Base-by-base conservation (phyloP, 2,797 vertebrate genomes). In the Mareca penelope region DNA sequence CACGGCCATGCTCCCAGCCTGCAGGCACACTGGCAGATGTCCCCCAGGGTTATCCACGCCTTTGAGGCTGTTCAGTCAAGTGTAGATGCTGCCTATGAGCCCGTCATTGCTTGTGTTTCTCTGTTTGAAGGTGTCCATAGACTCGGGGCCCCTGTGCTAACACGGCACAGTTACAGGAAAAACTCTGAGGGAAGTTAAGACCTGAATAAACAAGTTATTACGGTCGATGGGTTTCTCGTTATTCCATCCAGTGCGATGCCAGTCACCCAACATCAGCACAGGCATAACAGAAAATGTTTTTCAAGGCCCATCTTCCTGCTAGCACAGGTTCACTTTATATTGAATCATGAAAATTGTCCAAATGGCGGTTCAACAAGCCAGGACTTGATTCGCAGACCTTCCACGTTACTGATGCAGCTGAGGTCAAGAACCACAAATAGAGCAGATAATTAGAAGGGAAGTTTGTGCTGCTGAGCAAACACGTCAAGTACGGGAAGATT, bases 391-490 rank as follows among this genome's bases (percentile, higher is more conserved):
- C 81, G 80, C 68, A 77, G 73, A 33, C 59, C 76, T 70, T 35
- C 70, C 9, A 1, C 15, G 46, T 44, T 91, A 67, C 71, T 79
- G 88, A 90, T 85, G 69, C 80, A 85, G 39, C 56, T 78, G 87
- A 96, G 85, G 93, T 95, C 78, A 93, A 96, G 87, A 78, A 83
- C 83, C 92, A 87, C 65, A 97, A 96, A 90, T 26, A 90, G 80
- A 93, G 89, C 79, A 92, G 88, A 85, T 94, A 94, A 95, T 97
- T 95, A 96, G 87, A 59, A 85, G 72, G 82, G 80, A 95, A 89
- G 56, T 69, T 75, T 3, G 0, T 76, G 85, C 42, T 95, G 80
- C 84, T 94, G 91, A 89, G 86, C 75, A 94, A 95, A 94, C 90
- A 92, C 29, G 39, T 84, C 76, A 76, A 64, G 75, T 72, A 69